Percentiles rank a stretch among this genome's conserved stretches.
Conservation (phyloP, 2,113 vertebrate genomes). For the Crotophaga sulcirostris region DNA sequence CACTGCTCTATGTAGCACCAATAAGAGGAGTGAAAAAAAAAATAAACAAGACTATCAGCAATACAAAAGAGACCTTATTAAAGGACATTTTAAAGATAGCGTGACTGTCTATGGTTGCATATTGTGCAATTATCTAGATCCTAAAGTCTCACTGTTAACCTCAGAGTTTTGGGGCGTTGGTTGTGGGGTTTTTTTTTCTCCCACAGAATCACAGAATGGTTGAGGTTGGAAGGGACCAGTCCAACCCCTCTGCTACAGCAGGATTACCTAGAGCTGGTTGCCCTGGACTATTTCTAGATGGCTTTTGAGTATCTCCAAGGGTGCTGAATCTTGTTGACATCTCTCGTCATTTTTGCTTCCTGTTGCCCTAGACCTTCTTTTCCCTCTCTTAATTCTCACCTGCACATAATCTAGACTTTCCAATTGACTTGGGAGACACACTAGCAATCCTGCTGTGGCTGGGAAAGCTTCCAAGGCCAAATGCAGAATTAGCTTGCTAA, state of each 20-base stretch:
- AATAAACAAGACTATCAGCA: not conserved
- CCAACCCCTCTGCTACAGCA: not conserved
- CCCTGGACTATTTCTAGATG: not conserved
- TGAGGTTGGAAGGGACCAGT: not conserved
- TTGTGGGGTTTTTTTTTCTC: not conserved
- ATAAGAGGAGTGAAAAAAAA: not conserved
- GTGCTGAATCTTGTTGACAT: not conserved
- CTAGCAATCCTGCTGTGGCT: not conserved
- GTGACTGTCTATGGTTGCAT: not conserved
- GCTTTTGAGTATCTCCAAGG: not conserved
- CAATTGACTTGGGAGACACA: not conserved
- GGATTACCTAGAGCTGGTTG: not conserved
- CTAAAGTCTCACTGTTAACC: not conserved
- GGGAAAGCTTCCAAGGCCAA: not conserved
- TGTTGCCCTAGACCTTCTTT: not conserved
- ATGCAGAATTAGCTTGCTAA: not conserved
- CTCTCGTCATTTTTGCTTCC: not conserved
- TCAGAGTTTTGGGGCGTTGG: not conserved
- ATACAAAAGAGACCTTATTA: not conserved
- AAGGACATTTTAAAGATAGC: not conserved
- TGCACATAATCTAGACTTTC: not conserved
- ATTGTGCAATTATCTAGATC: not conserved
- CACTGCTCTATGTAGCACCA: not conserved
- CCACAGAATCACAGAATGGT: not conserved
- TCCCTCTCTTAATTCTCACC: not conserved